A percentile compares a stretch with the other conserved stretches of the same genome.
Conservation (phyloP, 2,113 vertebrate species). For the Microcebus murinus region DNA sequence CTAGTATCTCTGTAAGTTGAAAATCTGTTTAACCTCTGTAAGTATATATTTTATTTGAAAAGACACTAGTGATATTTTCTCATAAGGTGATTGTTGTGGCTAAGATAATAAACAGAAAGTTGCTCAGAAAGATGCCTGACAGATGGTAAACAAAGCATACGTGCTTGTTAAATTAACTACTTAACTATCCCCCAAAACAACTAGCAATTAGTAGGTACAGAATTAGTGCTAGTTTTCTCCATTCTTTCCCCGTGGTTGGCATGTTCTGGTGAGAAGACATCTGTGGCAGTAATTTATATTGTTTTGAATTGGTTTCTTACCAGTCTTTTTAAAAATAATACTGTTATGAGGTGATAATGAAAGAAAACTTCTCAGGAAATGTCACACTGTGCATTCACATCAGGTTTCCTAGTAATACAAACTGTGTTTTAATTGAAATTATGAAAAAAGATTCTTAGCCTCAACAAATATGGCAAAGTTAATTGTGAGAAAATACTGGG, state of each 20-base stretch:
- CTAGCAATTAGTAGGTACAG: not conserved
- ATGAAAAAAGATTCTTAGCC: not conserved
- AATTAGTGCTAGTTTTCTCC: not conserved
- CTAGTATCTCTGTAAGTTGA: not conserved
- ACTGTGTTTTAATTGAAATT: not conserved
- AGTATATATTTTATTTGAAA: not conserved
- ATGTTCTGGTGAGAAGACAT: not conserved
- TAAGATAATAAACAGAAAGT: not conserved
- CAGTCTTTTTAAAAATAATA: not conserved
- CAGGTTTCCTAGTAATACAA: not conserved
- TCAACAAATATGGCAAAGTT: not conserved
- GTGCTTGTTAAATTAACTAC: not conserved
- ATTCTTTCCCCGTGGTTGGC: not conserved
- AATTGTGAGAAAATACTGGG: not conserved
- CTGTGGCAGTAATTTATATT: not conserved
- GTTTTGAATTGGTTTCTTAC: not conserved
- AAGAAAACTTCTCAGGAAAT: not conserved
- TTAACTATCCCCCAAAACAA: not conserved
- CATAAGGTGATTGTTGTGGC: not conserved
- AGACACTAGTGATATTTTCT: not conserved
- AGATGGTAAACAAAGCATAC: not conserved
- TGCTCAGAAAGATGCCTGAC: not conserved
- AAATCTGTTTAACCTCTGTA: not conserved
- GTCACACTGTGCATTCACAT: not conserved
- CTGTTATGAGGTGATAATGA: not conserved